Evolutionary conservation across 23 tunicate genomes (phyloP).

Genomic region (Halocynthia aurantium): DNA sequence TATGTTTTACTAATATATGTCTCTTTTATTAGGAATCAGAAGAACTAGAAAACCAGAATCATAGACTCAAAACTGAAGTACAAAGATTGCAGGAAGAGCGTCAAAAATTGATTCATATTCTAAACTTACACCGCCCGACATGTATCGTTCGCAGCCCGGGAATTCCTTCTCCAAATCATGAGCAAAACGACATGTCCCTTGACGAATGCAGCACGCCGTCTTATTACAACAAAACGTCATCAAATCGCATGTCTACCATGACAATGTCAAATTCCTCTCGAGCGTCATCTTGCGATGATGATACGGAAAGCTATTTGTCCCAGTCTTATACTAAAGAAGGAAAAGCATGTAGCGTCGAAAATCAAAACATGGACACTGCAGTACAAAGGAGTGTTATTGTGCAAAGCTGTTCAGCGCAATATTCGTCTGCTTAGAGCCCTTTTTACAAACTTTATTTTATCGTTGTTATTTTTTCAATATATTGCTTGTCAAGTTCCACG

Average conservation of each 20-base stretch:
- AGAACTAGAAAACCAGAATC: constrained; percentile 53
- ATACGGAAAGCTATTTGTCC: background rate
- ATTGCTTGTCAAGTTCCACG: no score
- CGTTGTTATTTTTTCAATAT: no score
- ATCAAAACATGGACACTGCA: background rate
- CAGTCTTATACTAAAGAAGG: background rate
- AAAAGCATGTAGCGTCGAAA: background rate
- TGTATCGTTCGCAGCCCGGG: constrained; percentile 36
- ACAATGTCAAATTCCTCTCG: background rate
- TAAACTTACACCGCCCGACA: constrained; percentile 64
- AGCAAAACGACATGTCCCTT: background rate
- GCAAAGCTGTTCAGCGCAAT: constrained; percentile 13
- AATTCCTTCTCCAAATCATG: constrained; percentile 1
- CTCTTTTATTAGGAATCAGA: constrained; percentile 69
- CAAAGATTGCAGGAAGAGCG: constrained; percentile 63
- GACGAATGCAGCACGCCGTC: constrained; percentile 1
- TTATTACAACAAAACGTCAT: background rate
- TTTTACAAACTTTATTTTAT: no score
- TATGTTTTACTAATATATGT: background rate
- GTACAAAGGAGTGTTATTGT: constrained; percentile 15
- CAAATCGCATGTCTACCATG: background rate
- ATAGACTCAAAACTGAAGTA: constrained; percentile 49
- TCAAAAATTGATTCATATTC: constrained; percentile 53
- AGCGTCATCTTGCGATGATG: constrained; percentile 7
- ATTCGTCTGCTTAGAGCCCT: background rate